Base-by-base conservation (phyloP, 2,113 vertebrate species). In the Athene noctua region DNA sequence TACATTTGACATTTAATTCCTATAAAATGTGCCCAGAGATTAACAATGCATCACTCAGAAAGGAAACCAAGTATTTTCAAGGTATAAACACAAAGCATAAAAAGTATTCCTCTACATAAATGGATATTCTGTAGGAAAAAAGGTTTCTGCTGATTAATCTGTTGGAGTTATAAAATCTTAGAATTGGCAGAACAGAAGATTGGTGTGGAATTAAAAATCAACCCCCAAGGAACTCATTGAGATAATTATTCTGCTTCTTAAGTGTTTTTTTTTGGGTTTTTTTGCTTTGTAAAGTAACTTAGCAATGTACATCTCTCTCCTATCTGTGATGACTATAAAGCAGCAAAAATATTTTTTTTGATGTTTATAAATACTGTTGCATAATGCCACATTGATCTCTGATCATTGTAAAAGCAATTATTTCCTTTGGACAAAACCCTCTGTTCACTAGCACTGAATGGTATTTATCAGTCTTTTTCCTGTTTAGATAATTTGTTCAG, bases 401-500 rank as follows among this genome's bases (percentile, higher is more conserved):
- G 85, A 68, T 86, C 47, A 47, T 29, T 92, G 62, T 81, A 89
- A 85, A 93, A 23, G 15, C 88, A 90, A 88, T 90, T 84, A 63
- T 78, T 96, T 92, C 74, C 96, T 73, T 59, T 59, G 59, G 84
- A 85, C 62, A 91, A 94, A 95, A 68, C 51, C 23, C 52, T 83
- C 92, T 87, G 81, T 92, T 96, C 70, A 85, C 78, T 89, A 81
- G 83, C 74, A 73, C 84, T 94, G 86, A 95, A 92, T 89, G 67
- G 86, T 93, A 93, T 93, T 95, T 93, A 89, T 92, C 94, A 73
- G 79, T 82, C 92, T 87, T 90, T 79, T 92, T 95, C 87, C 96
- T 94, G 92, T 95, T 97, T 96, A 96, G 83, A 92, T 91, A 78
- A 89, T 92, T 78, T 90, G 66, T 88, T 79, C 88, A 86, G 57